A percentile compares a stretch with the other conserved stretches of the same genome.
phyloP scores from a whole-genome alignment of 2,888 invertebrate genomes.

The Oxystoma pomonae region DNA sequence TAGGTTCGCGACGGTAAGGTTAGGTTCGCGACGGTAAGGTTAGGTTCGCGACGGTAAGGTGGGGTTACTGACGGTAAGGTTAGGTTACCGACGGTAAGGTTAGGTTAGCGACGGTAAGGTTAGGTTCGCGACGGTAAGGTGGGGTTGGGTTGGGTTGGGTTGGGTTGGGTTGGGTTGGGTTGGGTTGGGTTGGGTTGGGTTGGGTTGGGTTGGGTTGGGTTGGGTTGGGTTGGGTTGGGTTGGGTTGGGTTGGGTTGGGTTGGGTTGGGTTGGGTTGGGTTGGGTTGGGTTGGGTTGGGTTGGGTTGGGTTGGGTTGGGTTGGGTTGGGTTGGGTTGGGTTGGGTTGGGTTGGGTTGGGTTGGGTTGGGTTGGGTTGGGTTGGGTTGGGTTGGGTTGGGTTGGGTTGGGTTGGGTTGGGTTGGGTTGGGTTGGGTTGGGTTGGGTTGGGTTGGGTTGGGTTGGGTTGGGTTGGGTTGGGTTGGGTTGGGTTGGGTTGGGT shows the following conservation, averaged over 20 bases:
- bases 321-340: constrained; percentile 8
- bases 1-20: too few relatives aligned
- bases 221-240: constrained; percentile 7
- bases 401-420: constrained; percentile 6
- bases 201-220: constrained; percentile 5
- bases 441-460: constrained; percentile 8
- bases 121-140: too few relatives aligned
- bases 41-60: too few relatives aligned
- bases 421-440: constrained; percentile 8
- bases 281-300: constrained; percentile 6
- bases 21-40: too few relatives aligned
- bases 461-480: constrained; percentile 8
- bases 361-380: constrained; percentile 8
- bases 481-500: constrained; percentile 7
- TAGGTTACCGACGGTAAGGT: too few relatives aligned
- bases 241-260: constrained; percentile 7
- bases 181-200: constrained; percentile 3
- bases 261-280: constrained; percentile 4
- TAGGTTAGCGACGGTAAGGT: too few relatives aligned
- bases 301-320: constrained; percentile 8
- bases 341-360: constrained; percentile 8
- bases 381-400: constrained; percentile 8
- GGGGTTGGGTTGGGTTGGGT: too few relatives aligned
- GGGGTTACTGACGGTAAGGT: too few relatives aligned
- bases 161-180: constrained; percentile 4